phyloP scores from a whole-genome alignment of 1,140 invertebrate genomes.

The Drosophila quadrilineata region DNA sequence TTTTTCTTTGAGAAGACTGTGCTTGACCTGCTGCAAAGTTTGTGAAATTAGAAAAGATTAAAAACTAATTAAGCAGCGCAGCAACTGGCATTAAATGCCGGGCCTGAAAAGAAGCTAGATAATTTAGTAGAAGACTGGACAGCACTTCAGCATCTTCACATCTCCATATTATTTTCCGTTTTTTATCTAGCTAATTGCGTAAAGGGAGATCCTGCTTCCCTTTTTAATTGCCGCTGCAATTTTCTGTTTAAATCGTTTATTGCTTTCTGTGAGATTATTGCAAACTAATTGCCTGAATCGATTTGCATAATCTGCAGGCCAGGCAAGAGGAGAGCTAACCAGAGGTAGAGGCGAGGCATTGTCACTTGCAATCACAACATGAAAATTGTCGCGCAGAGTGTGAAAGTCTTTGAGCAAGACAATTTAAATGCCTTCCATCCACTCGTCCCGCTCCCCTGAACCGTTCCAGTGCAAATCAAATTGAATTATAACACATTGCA shows the following conservation, averaged over 20 bases:
- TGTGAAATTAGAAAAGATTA: conserved; percentile 44
- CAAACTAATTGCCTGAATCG: conserved; percentile 34
- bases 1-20: not conserved
- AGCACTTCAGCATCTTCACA: not conserved
- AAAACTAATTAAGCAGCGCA: conserved; percentile 56
- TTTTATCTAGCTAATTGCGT: conserved; percentile 25
- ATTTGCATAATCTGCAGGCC: conserved; percentile 51
- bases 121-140: not conserved
- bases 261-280: conserved; percentile 4
- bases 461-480: conserved; percentile 49
- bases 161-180: not conserved
- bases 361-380: conserved; percentile 40
- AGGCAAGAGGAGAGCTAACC: no score
- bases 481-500: conserved; percentile 49
- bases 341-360: conserved; percentile 19
- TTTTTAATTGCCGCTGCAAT: conserved; percentile 24
- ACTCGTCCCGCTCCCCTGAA: no score
- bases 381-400: conserved; percentile 41
- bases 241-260: not conserved
- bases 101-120: conserved; percentile 11
- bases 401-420: conserved; percentile 52
- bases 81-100: conserved; percentile 2
- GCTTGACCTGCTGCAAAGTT: conserved; percentile 16
- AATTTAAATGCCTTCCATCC: conserved; percentile 7
- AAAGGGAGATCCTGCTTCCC: not conserved